These are phyloP conservation scores for Drosophila paucipuncta DNA, from an alignment of 2,888 invertebrate genomes.

Conservation along the genomic window DNA sequence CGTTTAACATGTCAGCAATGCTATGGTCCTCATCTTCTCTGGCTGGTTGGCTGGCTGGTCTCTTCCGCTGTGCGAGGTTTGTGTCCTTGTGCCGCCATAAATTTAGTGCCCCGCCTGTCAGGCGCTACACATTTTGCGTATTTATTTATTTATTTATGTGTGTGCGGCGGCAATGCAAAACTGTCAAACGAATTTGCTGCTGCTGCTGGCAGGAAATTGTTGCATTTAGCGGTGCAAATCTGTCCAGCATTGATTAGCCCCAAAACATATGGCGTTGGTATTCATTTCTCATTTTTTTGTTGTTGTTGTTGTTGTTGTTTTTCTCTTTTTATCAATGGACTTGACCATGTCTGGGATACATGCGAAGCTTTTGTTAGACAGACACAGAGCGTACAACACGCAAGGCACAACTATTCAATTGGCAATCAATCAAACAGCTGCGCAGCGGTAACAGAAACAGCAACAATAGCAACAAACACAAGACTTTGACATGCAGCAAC, in stretches of 20 bases:
- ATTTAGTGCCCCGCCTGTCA: slow-evolving; percentile 76
- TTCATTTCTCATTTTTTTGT: slow-evolving; percentile 12
- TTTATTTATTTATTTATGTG: slow-evolving; percentile 71
- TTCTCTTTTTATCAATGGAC: slow-evolving; percentile 56
- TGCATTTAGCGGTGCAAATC: slow-evolving; percentile 66
- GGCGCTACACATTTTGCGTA: slow-evolving; percentile 71
- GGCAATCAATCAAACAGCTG: slow-evolving; percentile 84
- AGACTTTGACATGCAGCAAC: slow-evolving; percentile 73
- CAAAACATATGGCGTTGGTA: slow-evolving; percentile 55
- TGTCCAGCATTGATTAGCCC: slow-evolving; percentile 63
- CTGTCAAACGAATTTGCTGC: slow-evolving; percentile 68
- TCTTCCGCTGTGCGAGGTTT: slow-evolving; percentile 70
- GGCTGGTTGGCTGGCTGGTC: slow-evolving; percentile 37
- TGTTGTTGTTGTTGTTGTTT: background rate
- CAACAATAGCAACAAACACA: slow-evolving; percentile 56
- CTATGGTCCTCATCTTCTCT: slow-evolving; percentile 39
- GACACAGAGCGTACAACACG: slow-evolving; percentile 58
- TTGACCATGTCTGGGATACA: slow-evolving; percentile 51
- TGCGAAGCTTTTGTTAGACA: slow-evolving; percentile 68
- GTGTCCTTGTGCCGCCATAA: slow-evolving; percentile 78
- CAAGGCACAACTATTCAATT: slow-evolving; percentile 74
- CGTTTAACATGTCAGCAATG: slow-evolving; percentile 77
- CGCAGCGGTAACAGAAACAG: slow-evolving; percentile 58
- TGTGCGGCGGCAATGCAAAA: slow-evolving; percentile 56
- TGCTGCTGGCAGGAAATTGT: slow-evolving; percentile 68